These are phyloP conservation scores for Alloplasta piceator DNA, from an alignment of 2,888 invertebrate genomes.

Conservation along the genomic window DNA sequence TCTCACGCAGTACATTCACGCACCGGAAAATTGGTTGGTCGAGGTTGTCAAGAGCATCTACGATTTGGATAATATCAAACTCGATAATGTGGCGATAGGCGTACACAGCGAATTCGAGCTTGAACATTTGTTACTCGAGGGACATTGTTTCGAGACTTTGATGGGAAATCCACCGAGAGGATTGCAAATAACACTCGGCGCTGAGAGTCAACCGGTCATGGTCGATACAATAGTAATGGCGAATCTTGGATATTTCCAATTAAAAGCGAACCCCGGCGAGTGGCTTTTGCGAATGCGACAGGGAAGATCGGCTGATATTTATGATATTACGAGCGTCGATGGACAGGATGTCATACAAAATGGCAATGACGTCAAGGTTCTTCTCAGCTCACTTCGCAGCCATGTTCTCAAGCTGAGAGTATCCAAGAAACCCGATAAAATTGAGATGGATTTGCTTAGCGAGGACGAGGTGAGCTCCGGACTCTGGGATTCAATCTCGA, in stretches of 20 bases:
- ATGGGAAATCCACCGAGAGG: slow-evolving; percentile 98
- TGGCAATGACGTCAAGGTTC: slow-evolving; percentile 86
- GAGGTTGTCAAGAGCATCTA: slow-evolving; percentile 96
- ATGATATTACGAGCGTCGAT: slow-evolving; percentile 89
- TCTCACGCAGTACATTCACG: slow-evolving; percentile 94
- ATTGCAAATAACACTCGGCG: slow-evolving; percentile 97
- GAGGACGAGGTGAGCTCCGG: slow-evolving; percentile 89
- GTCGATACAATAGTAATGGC: slow-evolving; percentile 99
- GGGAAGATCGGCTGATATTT: slow-evolving; percentile 97
- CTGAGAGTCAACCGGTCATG: slow-evolving; percentile 89
- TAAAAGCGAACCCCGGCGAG: slow-evolving; percentile 98
- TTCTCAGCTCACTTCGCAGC: slow-evolving; percentile 93
- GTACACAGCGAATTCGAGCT: slow-evolving; percentile 98
- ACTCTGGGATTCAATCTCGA: slow-evolving; percentile 97
- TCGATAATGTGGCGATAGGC: slow-evolving; percentile 95
- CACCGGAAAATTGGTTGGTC: slow-evolving; percentile 98
- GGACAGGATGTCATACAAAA: slow-evolving; percentile 84
- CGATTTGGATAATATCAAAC: slow-evolving; percentile 98
- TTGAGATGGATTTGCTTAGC: slow-evolving; percentile 92
- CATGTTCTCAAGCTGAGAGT: slow-evolving; percentile 96
- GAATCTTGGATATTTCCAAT: slow-evolving; percentile 98
- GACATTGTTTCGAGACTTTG: slow-evolving; percentile 97
- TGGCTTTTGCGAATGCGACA: slow-evolving; percentile 96
- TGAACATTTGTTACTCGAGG: slow-evolving; percentile 97
- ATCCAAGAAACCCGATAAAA: slow-evolving; percentile 95